Percentiles rank a stretch among this genome's conserved stretches.
These are phyloP conservation scores for crab-eating macaque (Macaca fascicularis) DNA, from an alignment of 2,113 vertebrate genomes.

Conservation along the genomic window DNA sequence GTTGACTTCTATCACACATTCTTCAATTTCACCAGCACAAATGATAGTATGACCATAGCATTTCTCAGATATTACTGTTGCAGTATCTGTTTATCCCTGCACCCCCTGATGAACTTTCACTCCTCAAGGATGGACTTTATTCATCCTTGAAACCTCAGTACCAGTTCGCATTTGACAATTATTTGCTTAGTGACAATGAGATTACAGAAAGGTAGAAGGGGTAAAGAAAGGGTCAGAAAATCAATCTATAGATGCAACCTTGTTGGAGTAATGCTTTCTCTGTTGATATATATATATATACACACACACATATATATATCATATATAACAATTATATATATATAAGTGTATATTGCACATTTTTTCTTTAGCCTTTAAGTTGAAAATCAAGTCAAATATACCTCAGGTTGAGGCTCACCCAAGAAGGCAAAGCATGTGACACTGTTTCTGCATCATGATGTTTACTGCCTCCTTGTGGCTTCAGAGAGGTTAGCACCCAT, in stretches of 20 bases:
- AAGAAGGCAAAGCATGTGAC: not conserved
- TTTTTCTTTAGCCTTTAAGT: slow-evolving; percentile 8
- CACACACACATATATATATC: too few relatives aligned
- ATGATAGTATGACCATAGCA: not conserved
- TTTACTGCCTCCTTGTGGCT: not conserved
- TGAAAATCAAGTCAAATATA: not conserved
- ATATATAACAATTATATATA: not conserved
- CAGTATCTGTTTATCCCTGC: not conserved
- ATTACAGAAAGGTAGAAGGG: not conserved
- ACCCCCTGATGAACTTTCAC: not conserved
- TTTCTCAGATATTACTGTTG: not conserved
- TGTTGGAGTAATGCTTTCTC: not conserved
- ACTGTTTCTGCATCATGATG: not conserved
- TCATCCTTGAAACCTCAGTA: not conserved
- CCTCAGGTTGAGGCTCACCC: not conserved
- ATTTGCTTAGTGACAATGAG: not conserved
- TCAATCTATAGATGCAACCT: too few relatives aligned
- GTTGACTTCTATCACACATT: not conserved
- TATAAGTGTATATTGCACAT: not conserved
- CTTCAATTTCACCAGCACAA: not conserved
- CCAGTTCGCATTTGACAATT: not conserved
- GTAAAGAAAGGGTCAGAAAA: not conserved
- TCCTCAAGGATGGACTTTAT: not conserved
- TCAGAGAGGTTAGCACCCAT: not conserved
- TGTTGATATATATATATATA: not conserved